Percentiles rank a stretch among this genome's conserved stretches.
Evolutionary conservation across 2,113 vertebrate genomes (phyloP).

Genomic region (Erythrocercus mccallii): DNA sequence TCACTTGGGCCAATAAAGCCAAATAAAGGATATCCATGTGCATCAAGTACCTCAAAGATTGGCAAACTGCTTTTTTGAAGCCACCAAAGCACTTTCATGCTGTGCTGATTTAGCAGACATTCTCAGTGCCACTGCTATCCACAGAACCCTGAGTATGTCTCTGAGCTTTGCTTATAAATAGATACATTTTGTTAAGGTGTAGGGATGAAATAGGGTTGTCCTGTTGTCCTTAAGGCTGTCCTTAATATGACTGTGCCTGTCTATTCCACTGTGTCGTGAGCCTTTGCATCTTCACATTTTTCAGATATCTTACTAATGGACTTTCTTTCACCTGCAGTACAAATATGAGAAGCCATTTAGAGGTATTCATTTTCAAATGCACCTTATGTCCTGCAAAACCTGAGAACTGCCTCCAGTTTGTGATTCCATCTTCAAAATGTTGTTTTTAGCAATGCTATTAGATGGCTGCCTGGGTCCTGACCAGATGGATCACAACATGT

Average conservation of each 20-base stretch:
- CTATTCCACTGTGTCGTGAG: neutral
- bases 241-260: neutral
- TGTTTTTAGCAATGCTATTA: neutral
- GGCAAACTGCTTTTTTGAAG: neutral
- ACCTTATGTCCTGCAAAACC: neutral
- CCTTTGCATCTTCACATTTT: neutral
- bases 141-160: neutral
- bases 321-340: neutral
- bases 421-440: neutral
- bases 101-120: neutral
- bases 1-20: neutral
- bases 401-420: neutral
- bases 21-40: neutral
- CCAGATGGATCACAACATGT: neutral
- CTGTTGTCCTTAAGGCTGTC: neutral
- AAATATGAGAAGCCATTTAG: neutral
- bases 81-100: neutral
- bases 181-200: neutral
- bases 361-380: neutral
- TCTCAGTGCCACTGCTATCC: neutral
- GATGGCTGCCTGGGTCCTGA: neutral
- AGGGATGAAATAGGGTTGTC: neutral
- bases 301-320: neutral
- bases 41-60: neutral
- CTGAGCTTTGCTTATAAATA: neutral